Evolutionary conservation across 2,888 invertebrate genomes (phyloP).

Genomic region (Hyposoter didymator): DNA sequence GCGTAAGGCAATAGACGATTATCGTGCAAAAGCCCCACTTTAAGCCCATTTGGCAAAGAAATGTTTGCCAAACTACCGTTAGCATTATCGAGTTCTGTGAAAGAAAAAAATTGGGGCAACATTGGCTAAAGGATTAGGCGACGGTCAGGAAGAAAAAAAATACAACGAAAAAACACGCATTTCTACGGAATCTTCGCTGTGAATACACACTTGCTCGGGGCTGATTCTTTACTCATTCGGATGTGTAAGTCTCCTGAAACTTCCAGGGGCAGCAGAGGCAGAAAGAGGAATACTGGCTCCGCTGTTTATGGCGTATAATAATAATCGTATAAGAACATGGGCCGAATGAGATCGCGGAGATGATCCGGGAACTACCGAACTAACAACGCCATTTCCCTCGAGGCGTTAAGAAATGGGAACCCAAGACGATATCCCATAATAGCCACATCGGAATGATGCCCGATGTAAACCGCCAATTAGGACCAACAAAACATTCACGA

Average conservation of each 20-base stretch:
- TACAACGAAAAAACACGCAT: conserved; percentile 11
- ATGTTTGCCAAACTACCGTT: conserved; percentile 45
- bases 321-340: conserved; percentile 33
- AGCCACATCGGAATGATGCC: conserved; percentile 22
- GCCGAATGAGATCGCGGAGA: conserved; percentile 20
- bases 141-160: conserved; percentile 13
- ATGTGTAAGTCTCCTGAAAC: conserved; percentile 15
- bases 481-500: conserved; percentile 31
- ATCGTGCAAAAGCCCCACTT: conserved; percentile 27
- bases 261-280: not conserved
- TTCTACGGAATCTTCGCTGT: conserved; percentile 20
- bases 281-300: not conserved
- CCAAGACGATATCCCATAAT: conserved; percentile 42
- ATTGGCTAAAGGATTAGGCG: conserved; percentile 40
- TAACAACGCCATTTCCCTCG: conserved; percentile 45
- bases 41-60: conserved; percentile 25
- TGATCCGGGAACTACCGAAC: conserved; percentile 55
- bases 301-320: conserved; percentile 48
- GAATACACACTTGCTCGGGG: conserved; percentile 19
- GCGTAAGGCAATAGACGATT: conserved; percentile 6
- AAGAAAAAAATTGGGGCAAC: conserved; percentile 36
- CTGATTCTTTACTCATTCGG: conserved; percentile 9
- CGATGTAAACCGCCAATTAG: conserved; percentile 49
- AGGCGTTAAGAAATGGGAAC: conserved; percentile 41
- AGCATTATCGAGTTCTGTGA: conserved; percentile 34